These are phyloP conservation scores for Delia radicum DNA, from an alignment of 1,140 invertebrate species.

Conservation along the genomic window DNA sequence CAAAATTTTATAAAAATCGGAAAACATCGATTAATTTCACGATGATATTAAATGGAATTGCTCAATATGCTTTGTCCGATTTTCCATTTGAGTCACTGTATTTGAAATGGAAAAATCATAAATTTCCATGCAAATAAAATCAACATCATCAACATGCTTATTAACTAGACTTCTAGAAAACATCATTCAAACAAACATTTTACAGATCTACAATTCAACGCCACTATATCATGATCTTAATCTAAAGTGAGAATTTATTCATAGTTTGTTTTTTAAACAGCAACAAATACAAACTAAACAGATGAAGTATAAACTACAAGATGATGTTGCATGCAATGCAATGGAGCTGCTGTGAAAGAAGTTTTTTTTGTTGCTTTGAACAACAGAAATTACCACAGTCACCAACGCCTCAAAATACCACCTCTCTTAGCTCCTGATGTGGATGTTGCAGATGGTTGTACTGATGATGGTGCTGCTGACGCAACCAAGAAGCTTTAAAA, in stretches of 20 bases:
- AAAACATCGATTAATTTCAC: no score
- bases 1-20: no score
- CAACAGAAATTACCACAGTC: conserved; percentile 10
- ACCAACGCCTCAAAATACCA: conserved; percentile 16
- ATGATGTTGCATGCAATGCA: background rate
- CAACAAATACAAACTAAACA: background rate
- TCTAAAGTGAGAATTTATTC: conserved; percentile 17
- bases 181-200: background rate
- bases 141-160: background rate
- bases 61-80: no score
- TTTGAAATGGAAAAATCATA: background rate
- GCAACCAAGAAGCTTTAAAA: background rate
- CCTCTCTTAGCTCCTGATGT: background rate
- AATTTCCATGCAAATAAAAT: background rate
- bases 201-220: background rate
- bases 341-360: background rate
- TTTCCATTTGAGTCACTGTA: no score
- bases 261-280: background rate
- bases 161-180: background rate
- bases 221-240: conserved; percentile 20
- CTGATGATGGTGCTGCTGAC: background rate
- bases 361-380: background rate
- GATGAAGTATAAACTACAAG: background rate
- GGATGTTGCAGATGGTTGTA: background rate
- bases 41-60: no score